Base-by-base conservation (phyloP, 2,797 vertebrate genomes). In the Sylvilagus floridanus region DNA sequence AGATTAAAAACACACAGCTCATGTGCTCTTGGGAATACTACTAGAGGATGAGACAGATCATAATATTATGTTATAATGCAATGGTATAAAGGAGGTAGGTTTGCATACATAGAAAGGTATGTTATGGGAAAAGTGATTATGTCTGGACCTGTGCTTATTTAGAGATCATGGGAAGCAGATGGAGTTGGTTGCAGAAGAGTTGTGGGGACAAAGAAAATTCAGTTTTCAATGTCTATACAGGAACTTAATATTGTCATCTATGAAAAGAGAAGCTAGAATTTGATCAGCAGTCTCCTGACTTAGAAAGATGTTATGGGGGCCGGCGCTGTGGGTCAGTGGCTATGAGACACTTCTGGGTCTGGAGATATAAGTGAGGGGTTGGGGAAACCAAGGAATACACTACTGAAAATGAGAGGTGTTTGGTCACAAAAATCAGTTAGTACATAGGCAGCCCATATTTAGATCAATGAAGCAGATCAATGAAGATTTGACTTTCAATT, bases 191-290 rank as follows among this genome's bases (percentile, higher is more conserved):
- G 28, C 4, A 76, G 32, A 82, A 73, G 12, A 57, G 32, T 69
- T 47, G 54, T 21, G 83, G 10, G n/a, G 30, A 83, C 1, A 62
- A 78, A 71, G 52, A 72, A 66, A 82, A 54, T 75, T 71, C 32
- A 47, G 12, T 83, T 62, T 89, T 76, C 72, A 84, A 54, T 21
- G 7, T 21, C 37, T 84, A 21, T 91, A 22, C 17, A 63, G 12
- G 37, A 11, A 71, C n/a, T 62, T 65, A 35, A 24, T 22, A 32
- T n/a, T 78, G 26, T 95, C 62, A 50, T 72, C 21, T 76, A 14
- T 63, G 60, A 94, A 90, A 68, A 88, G 21, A 88, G 42, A 32
- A 72, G 9, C 9, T 62, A 73, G 66, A 93, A 47, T 78, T 37
- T 63, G 16, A 42, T 78, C 19, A 21, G 24, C 7, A 78, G 62